Evolutionary conservation across 2,113 vertebrate species (phyloP).

Genomic region (Tragulus kanchil): DNA sequence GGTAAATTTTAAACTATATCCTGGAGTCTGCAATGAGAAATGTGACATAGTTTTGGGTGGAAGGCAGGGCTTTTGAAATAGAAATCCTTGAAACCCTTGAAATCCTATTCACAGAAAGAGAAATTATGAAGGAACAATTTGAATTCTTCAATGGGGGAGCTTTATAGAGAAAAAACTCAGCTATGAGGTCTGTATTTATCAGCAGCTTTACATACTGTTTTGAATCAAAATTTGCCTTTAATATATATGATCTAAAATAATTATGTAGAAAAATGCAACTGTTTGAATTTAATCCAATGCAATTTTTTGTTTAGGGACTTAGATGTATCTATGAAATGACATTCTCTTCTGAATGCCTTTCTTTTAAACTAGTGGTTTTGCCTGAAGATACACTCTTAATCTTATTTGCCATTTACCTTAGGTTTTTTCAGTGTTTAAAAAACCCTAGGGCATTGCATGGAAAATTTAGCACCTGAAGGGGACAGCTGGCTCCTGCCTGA

Average conservation of each 20-base stretch:
- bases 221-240: constrained; percentile 54
- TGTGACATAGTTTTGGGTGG: neutral
- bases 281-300: constrained; percentile 53
- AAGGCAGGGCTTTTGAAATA: neutral
- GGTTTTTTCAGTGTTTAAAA: constrained; percentile 67
- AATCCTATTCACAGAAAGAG: neutral
- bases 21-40: neutral
- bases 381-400: constrained; percentile 50
- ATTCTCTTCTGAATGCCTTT: constrained; percentile 58
- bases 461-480: constrained; percentile 69
- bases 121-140: neutral
- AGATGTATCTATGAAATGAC: constrained; percentile 30
- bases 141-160: neutral
- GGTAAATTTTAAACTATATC: neutral
- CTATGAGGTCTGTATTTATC: neutral
- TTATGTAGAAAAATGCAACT: constrained; percentile 60
- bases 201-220: constrained; percentile 34
- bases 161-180: constrained; percentile 18
- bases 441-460: constrained; percentile 23
- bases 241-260: constrained; percentile 31
- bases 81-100: neutral
- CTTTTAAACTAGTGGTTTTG: constrained; percentile 70
- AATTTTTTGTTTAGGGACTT: constrained; percentile 61
- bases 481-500: constrained; percentile 69
- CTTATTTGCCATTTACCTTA: constrained; percentile 61